Evolutionary conservation across 2,888 invertebrate species (phyloP).

Genomic region (Ischnus inquisitorius): DNA sequence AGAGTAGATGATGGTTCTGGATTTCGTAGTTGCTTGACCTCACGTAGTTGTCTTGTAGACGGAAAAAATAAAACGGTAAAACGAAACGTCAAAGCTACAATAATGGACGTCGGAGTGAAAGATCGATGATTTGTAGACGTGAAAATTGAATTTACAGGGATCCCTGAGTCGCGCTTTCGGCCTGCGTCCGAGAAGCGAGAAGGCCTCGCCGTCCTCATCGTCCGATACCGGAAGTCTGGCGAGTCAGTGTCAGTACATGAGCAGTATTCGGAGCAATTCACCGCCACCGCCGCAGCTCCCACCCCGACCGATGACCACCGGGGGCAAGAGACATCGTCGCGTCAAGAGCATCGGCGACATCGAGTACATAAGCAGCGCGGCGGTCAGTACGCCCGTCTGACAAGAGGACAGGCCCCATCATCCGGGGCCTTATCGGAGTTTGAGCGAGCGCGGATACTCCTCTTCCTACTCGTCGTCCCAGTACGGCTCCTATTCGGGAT

Average conservation of each 20-base stretch:
- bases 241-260: constrained; percentile 88
- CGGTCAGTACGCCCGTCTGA: constrained; percentile 84
- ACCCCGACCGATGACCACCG: constrained; percentile 78
- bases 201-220: constrained; percentile 90
- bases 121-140: not conserved
- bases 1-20: constrained; percentile 61
- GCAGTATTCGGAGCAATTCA: constrained; percentile 86
- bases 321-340: constrained; percentile 88
- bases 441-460: constrained; percentile 84
- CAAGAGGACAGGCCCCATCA: constrained; percentile 84
- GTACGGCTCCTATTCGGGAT: constrained; percentile 82
- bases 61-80: constrained; percentile 13
- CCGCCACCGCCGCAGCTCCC: constrained; percentile 87
- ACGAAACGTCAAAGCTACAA: constrained; percentile 10
- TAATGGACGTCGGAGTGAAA: not conserved
- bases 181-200: constrained; percentile 87
- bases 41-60: constrained; percentile 59
- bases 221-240: constrained; percentile 88
- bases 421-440: constrained; percentile 83
- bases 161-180: constrained; percentile 91
- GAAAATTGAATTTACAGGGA: constrained; percentile 86
- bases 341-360: constrained; percentile 92
- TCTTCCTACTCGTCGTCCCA: constrained; percentile 81
- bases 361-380: constrained; percentile 85
- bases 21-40: constrained; percentile 68